phyloP scores from a whole-genome alignment of 2,888 invertebrate genomes.

The Pandemis corylana region DNA sequence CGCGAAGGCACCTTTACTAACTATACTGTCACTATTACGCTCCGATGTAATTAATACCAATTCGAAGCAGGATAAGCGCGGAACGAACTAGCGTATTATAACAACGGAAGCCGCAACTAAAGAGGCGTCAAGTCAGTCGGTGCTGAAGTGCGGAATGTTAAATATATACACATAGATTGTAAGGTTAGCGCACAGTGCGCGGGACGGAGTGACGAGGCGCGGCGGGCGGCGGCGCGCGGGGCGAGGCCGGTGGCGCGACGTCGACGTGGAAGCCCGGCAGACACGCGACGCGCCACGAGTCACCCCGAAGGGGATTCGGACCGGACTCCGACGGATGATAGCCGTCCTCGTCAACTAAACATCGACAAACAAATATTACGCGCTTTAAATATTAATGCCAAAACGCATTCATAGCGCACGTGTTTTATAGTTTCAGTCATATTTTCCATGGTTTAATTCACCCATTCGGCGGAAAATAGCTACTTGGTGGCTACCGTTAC shows the following conservation, averaged over 20 bases:
- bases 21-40: neutral
- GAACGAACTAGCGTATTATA: conserved; percentile 23
- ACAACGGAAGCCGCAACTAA: conserved; percentile 42
- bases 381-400: neutral
- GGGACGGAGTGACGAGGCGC: conserved; percentile 46
- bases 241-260: conserved; percentile 73
- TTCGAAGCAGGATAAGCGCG: neutral
- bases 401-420: conserved; percentile 1
- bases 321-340: conserved; percentile 43
- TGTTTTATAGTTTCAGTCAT: neutral
- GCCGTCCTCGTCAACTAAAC: neutral
- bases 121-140: conserved; percentile 42
- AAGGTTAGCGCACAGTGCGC: conserved; percentile 54
- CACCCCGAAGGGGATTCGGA: conserved; percentile 56
- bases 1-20: neutral
- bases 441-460: neutral
- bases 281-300: conserved; percentile 78
- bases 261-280: conserved; percentile 81
- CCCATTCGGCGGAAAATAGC: no score
- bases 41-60: neutral
- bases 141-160: conserved; percentile 32
- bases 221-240: conserved; percentile 54
- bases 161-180: conserved; percentile 40
- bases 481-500: no score
- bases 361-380: conserved; percentile 7